A percentile compares a stretch with the other conserved stretches of the same genome.
Conservation (phyloP, 1,140 invertebrate genomes). For the Lordiphosa stackelbergi region DNA sequence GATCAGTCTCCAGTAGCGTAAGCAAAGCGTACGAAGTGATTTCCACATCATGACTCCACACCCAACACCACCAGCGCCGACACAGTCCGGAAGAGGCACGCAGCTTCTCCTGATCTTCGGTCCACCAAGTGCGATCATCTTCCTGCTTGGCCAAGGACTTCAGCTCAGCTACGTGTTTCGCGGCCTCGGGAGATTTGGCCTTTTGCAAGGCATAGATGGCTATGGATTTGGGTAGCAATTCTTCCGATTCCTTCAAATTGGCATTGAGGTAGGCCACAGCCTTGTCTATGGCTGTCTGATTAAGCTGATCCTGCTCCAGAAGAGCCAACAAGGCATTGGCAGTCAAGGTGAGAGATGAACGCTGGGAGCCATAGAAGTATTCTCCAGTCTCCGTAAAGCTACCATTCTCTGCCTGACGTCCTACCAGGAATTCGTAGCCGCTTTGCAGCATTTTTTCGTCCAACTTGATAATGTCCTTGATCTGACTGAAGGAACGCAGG, state of each 20-base stretch:
- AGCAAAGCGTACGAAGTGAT: constrained; percentile 87
- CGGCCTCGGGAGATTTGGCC: constrained; percentile 80
- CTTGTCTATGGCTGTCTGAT: constrained; percentile 70
- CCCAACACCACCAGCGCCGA: constrained; percentile 80
- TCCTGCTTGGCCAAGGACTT: constrained; percentile 53
- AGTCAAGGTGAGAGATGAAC: constrained; percentile 81
- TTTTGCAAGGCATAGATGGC: constrained; percentile 87
- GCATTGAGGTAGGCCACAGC: constrained; percentile 78
- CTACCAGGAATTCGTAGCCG: constrained; percentile 88
- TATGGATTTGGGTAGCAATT: constrained; percentile 87
- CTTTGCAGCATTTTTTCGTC: constrained; percentile 85
- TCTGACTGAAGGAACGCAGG: constrained; percentile 90
- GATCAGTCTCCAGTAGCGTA: constrained; percentile 80
- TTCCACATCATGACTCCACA: constrained; percentile 82
- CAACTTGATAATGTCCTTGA: constrained; percentile 86
- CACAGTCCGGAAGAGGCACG: constrained; percentile 81
- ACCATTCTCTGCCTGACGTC: constrained; percentile 87
- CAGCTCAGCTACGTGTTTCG: constrained; percentile 41
- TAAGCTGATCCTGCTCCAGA: constrained; percentile 81
- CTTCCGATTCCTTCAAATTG: constrained; percentile 77
- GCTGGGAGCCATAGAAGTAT: constrained; percentile 83
- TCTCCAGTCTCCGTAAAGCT: constrained; percentile 89
- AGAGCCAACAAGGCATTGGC: constrained; percentile 89
- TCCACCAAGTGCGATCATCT: constrained; percentile 74
- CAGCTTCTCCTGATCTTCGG: constrained; percentile 84